Conservation (phyloP, 2,888 invertebrate species). For the Cetonia aurata region DNA sequence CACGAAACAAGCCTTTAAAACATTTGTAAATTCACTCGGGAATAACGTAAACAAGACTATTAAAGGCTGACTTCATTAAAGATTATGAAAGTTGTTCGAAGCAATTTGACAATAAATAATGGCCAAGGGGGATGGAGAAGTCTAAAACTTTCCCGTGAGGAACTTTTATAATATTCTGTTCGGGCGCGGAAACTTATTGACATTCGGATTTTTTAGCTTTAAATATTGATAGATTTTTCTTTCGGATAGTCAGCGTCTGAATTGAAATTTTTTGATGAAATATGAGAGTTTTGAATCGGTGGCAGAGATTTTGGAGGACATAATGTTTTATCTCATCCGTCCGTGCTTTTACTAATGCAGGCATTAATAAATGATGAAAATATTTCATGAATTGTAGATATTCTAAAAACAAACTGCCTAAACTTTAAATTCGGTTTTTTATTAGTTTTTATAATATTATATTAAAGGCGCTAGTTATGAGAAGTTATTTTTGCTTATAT, state of each 20-base stretch:
- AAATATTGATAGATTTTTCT: slow-evolving; percentile 1
- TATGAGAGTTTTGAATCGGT: neutral
- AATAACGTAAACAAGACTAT: neutral
- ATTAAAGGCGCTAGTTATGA: too few relatives aligned
- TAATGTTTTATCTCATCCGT: too few relatives aligned
- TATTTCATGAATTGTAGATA: too few relatives aligned
- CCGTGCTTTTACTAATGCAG: too few relatives aligned
- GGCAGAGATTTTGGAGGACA: too few relatives aligned
- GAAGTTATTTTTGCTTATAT: too few relatives aligned
- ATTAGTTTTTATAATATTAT: too few relatives aligned
- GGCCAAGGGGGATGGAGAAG: neutral
- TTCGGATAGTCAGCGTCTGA: neutral
- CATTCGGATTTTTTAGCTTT: slow-evolving; percentile 10
- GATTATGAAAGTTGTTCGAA: slow-evolving; percentile 2
- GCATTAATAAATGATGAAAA: too few relatives aligned
- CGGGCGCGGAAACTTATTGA: neutral
- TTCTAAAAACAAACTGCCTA: too few relatives aligned
- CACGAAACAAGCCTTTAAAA: neutral
- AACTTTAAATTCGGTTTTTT: too few relatives aligned
- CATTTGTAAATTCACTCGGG: neutral
- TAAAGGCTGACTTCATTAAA: slow-evolving; percentile 14
- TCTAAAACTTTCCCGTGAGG: slow-evolving; percentile 9
- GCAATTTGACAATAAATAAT: slow-evolving; percentile 1
- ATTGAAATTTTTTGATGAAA: neutral
- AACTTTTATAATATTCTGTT: slow-evolving; percentile 20